phyloP scores from a whole-genome alignment of 2,113 vertebrate species.

The Prietella phreatophila region DNA sequence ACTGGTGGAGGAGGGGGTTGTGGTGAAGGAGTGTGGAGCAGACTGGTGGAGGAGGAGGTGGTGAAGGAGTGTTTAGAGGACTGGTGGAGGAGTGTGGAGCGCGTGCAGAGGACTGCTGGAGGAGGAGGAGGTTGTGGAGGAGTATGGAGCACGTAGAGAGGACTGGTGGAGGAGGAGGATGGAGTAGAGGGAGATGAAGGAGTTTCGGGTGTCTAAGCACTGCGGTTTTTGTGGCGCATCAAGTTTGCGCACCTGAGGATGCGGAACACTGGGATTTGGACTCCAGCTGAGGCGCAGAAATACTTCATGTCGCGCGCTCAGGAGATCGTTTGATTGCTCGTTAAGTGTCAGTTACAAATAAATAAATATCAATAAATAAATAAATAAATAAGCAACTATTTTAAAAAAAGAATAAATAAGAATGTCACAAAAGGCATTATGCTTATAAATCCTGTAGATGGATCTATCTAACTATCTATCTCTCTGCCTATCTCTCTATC shows the following conservation, averaged over 20 bases:
- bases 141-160: constrained; percentile 14
- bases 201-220: constrained; percentile 25
- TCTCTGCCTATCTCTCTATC: neutral
- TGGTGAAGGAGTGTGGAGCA: too few relatives aligned
- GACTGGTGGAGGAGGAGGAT: neutral
- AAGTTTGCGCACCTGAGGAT: constrained; percentile 11
- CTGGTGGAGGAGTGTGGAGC: neutral
- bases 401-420: neutral
- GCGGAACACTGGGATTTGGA: neutral
- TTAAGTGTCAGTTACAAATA: neutral
- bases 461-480: neutral
- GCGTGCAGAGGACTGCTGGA: constrained; percentile 12
- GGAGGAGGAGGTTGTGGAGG: neutral
- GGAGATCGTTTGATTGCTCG: too few relatives aligned
- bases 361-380: neutral
- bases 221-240: constrained; percentile 8
- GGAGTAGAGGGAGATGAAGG: constrained; percentile 22
- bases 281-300: neutral
- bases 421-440: neutral
- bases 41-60: too few relatives aligned
- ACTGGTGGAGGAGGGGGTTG: too few relatives aligned
- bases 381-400: neutral
- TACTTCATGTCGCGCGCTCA: neutral
- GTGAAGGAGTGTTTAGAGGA: too few relatives aligned
- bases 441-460: neutral